Conservation (phyloP, 2,113 vertebrate species). For the Crypturellus undulatus region DNA sequence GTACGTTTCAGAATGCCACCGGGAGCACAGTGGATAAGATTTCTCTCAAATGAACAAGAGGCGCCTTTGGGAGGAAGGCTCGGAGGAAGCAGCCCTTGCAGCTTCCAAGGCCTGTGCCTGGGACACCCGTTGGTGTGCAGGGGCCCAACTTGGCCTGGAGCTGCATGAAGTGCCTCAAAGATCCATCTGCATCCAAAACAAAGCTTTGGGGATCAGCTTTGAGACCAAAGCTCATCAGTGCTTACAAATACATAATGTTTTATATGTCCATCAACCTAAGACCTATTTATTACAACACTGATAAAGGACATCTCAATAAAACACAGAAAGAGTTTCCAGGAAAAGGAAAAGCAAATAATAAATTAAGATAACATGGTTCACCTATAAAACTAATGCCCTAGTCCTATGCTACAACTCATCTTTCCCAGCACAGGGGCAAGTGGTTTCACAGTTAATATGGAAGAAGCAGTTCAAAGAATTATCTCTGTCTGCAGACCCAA, state of each 20-base stretch:
- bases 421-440: not conserved
- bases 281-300: not conserved
- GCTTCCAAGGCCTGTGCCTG: not conserved
- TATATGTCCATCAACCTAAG: not conserved
- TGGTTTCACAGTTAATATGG: not conserved
- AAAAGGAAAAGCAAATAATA: not conserved
- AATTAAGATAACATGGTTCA: not conserved
- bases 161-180: not conserved
- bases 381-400: not conserved
- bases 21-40: not conserved
- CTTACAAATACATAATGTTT: rapidly evolving
- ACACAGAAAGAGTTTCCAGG: not conserved
- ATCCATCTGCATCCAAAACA: not conserved
- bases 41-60: constrained; percentile 39
- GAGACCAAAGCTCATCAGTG: not conserved
- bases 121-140: not conserved
- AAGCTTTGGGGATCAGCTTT: not conserved
- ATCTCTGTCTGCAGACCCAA: not conserved
- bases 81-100: constrained; percentile 29
- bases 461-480: not conserved
- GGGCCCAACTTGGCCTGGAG: not conserved
- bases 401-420: not conserved
- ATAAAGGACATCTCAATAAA: not conserved
- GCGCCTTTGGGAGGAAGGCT: constrained; percentile 36
- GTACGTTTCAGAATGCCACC: constrained; percentile 14